Base-by-base conservation (phyloP, 2,888 invertebrate species). In the Eilema depressum region DNA sequence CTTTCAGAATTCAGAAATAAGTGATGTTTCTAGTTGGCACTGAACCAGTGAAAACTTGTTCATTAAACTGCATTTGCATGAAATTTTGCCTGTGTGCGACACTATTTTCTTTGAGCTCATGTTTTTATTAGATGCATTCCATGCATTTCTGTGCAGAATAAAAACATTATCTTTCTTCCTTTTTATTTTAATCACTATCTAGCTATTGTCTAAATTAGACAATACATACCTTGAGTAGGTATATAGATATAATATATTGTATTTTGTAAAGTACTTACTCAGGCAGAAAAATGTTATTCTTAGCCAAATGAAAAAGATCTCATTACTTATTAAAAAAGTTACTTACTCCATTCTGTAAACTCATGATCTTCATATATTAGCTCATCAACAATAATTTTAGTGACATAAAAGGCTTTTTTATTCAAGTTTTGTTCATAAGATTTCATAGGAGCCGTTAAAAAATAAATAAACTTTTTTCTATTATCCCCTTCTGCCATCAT, bases 261-360 rank as follows among this genome's bases (percentile, higher is more conserved):
- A n/a, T 0, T 53, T 8, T 53, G 20, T 53, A n/a, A 7, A n/a
- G 7, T n/a, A 7, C 20, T 1, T 53, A 53, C 53, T n/a, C 1
- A 53, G 10, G 26, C 8, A 59, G 25, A 25, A 26, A 59, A 59
- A 28, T 14, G 4, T 26, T 5, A n/a, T 26, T 28, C 17, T 17
- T 53, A n/a, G n/a, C 37, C 8, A 10, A 63, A 20, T 11, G 28
- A 53, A 37, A 41, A 61, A 23, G 30, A 53, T 20, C 53, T 62
- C 11, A 17, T 63, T 56, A n/a, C n/a, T n/a, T n/a, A 53, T 30
- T 25, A 14, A 37, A 14, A 60, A 41, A 61, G 33, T 68, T 66
- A 90, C 96, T 96, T 93, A 98, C 97, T 97, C 96, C 97, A 96
- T 92, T 98, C 97, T 79, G 97, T 96, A 73, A 97, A 96, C 89